phyloP scores from a whole-genome alignment of 2,113 vertebrate species.

The Motacilla alba region DNA sequence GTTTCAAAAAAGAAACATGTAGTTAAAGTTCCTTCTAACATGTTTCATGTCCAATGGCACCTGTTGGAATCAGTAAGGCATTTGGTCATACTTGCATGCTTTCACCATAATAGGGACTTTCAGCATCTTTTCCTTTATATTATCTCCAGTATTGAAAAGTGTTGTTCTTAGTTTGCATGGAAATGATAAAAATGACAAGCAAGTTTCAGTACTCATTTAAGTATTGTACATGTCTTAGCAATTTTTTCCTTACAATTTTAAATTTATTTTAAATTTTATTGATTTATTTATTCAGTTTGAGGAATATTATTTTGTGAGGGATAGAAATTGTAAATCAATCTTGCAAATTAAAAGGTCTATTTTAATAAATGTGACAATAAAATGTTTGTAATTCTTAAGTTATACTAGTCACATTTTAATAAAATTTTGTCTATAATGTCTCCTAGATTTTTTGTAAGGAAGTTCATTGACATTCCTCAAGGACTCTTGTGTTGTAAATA shows the following conservation, averaged over 20 bases:
- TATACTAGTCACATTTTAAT: not conserved
- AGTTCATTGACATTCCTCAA: not conserved
- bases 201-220: not conserved
- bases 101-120: not conserved
- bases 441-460: not conserved
- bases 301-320: not conserved
- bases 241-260: not conserved
- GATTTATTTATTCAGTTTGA: not conserved
- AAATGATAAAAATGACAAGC: not conserved
- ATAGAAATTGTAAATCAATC: not conserved
- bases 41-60: not conserved
- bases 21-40: not conserved
- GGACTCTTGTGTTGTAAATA: fast-evolving
- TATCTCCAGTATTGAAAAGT: not conserved
- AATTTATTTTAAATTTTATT: not conserved
- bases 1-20: not conserved
- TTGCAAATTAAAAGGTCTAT: not conserved
- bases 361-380: not conserved
- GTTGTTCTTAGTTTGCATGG: not conserved
- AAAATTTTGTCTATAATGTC: not conserved
- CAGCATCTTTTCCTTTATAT: not conserved
- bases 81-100: not conserved
- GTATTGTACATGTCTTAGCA: not conserved
- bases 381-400: not conserved
- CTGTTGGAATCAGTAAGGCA: not conserved